These are phyloP conservation scores for Drosophila mettleri DNA, from an alignment of 2,888 invertebrate genomes.

Conservation along the genomic window DNA sequence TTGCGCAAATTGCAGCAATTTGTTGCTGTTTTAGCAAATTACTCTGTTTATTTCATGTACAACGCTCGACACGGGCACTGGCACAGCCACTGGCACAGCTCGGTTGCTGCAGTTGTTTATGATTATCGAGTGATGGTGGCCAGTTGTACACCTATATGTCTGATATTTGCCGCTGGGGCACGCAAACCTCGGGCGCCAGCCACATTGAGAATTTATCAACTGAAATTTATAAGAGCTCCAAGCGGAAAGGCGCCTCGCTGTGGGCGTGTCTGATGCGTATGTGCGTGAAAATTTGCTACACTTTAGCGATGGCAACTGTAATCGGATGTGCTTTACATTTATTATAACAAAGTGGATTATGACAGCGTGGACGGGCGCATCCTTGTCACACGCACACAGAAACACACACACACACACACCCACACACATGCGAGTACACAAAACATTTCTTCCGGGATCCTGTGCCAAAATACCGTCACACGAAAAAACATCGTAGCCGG, in stretches of 20 bases:
- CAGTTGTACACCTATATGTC: constrained; percentile 45
- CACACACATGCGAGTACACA: constrained; percentile 22
- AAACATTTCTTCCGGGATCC: constrained; percentile 30
- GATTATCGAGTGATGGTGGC: constrained; percentile 73
- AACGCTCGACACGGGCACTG: constrained; percentile 22
- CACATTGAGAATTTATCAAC: constrained; percentile 78
- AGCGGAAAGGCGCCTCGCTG: background rate
- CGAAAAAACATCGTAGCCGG: constrained; percentile 45
- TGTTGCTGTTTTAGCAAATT: constrained; percentile 81
- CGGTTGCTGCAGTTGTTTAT: constrained; percentile 64
- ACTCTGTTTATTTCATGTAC: constrained; percentile 79
- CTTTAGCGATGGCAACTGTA: constrained; percentile 77
- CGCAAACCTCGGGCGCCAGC: constrained; percentile 44
- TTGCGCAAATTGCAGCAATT: constrained; percentile 81
- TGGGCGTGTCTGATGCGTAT: constrained; percentile 37
- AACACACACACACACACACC: constrained; percentile 39
- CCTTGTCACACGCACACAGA: constrained; percentile 37
- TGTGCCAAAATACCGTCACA: constrained; percentile 43
- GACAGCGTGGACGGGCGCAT: constrained; percentile 63
- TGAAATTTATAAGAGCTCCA: constrained; percentile 62
- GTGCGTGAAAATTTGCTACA: constrained; percentile 78
- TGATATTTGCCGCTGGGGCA: constrained; percentile 53
- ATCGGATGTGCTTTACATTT: constrained; percentile 82
- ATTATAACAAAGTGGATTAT: constrained; percentile 81
- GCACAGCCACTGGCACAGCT: constrained; percentile 13